A percentile compares a stretch with the other conserved stretches of the same genome.
Evolutionary conservation across 2,797 vertebrate species (phyloP).

Genomic region (Aldrovandia affinis): DNA sequence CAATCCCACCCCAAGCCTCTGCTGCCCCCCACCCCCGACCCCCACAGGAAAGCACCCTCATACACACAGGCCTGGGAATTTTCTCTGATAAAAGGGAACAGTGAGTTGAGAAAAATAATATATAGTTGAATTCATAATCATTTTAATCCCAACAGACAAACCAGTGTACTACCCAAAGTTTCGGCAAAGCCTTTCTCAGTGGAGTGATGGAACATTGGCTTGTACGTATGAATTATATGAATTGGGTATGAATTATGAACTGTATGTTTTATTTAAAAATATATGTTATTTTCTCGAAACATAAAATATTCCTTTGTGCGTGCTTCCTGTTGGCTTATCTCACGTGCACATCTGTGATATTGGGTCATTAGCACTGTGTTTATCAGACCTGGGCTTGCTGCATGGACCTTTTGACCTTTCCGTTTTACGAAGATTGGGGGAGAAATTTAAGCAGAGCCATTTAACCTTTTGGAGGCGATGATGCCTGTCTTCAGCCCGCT

Average conservation of each 20-base stretch:
- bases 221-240: background rate
- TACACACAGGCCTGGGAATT: background rate
- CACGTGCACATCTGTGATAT: background rate
- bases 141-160: background rate
- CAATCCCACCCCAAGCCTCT: background rate
- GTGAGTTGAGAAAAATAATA: background rate
- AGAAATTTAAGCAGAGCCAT: background rate
- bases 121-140: background rate
- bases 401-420: background rate
- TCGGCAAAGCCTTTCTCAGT: background rate
- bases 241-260: background rate
- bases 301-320: background rate
- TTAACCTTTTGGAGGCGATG: background rate
- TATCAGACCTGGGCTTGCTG: background rate
- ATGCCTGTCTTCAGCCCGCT: background rate
- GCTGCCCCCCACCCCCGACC: too few relatives aligned
- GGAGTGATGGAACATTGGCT: background rate
- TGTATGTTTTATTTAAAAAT: background rate
- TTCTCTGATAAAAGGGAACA: background rate
- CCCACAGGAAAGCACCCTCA: background rate
- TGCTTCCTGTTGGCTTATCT: background rate
- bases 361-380: conserved; percentile 9
- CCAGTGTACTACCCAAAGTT: background rate
- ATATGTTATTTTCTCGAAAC: too few relatives aligned
- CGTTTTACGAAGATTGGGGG: background rate